Percentiles rank a stretch among this genome's conserved stretches.
phyloP scores from a whole-genome alignment of 2,888 invertebrate species.

The Tenthredo amoena region DNA sequence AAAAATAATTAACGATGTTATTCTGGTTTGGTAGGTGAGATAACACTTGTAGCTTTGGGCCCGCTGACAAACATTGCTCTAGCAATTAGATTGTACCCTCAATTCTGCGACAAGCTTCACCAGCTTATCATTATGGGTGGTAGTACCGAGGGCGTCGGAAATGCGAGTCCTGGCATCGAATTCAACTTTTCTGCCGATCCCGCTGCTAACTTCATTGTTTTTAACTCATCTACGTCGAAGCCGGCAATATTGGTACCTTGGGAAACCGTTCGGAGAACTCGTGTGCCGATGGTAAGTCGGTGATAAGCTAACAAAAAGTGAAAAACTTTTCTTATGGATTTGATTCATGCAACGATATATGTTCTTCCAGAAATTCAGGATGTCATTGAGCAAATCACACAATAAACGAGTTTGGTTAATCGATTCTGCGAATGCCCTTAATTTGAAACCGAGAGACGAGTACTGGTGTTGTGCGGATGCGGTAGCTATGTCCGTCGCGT shows the following conservation, averaged over 20 bases:
- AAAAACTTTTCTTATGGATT: background rate
- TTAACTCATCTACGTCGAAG: constrained; percentile 73
- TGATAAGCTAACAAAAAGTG: background rate
- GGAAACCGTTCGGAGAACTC: constrained; percentile 74
- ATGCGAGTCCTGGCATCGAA: constrained; percentile 77
- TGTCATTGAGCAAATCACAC: constrained; percentile 60
- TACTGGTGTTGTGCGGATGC: constrained; percentile 66
- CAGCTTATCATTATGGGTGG: constrained; percentile 74
- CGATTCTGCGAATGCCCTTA: constrained; percentile 60
- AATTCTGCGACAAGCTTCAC: constrained; percentile 68
- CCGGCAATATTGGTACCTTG: constrained; percentile 79
- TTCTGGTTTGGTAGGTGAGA: constrained; percentile 65
- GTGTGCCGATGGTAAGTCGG: constrained; percentile 66
- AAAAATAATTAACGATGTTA: background rate
- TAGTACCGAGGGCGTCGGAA: constrained; percentile 72
- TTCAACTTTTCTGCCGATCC: constrained; percentile 83
- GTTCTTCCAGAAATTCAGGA: constrained; percentile 66
- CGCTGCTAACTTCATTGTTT: constrained; percentile 80
- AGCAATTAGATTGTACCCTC: constrained; percentile 77
- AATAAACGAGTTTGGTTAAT: constrained; percentile 62
- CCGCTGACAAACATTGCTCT: constrained; percentile 81
- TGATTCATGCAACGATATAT: background rate
- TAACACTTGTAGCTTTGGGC: constrained; percentile 77
- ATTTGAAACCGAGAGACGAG: background rate
- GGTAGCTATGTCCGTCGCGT: constrained; percentile 62